Conservation (phyloP, 1,140 invertebrate species). For the Drosophila micromelanica region DNA sequence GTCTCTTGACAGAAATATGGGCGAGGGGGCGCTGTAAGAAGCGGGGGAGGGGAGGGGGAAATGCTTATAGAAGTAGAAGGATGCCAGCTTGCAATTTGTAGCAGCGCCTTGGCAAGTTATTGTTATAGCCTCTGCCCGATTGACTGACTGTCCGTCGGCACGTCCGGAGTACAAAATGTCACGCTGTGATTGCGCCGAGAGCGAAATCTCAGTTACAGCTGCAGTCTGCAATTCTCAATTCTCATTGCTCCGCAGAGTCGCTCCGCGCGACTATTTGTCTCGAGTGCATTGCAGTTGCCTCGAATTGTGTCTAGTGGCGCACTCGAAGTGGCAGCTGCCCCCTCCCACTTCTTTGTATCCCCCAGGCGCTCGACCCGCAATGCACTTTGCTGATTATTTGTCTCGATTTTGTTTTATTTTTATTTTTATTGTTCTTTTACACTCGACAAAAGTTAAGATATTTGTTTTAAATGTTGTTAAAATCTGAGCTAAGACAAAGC, state of each 20-base stretch:
- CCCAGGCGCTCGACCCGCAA: slow-evolving; percentile 39
- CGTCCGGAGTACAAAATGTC: slow-evolving; percentile 54
- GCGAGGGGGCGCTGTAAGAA: background rate
- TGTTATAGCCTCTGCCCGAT: slow-evolving; percentile 49
- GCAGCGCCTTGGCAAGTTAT: slow-evolving; percentile 43
- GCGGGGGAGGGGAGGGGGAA: too few relatives aligned
- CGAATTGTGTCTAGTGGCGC: slow-evolving; percentile 67
- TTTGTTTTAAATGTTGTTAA: background rate
- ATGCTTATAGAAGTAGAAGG: background rate
- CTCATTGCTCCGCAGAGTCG: slow-evolving; percentile 9
- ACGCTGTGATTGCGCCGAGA: slow-evolving; percentile 71
- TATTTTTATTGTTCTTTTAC: slow-evolving; percentile 9
- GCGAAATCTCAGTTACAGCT: slow-evolving; percentile 63
- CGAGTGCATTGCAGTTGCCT: slow-evolving; percentile 65
- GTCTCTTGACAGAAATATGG: background rate
- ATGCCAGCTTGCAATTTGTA: slow-evolving; percentile 56
- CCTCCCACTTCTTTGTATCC: slow-evolving; percentile 11
- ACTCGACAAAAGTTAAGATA: slow-evolving; percentile 2
- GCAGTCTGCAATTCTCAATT: slow-evolving; percentile 29
- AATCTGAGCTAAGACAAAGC: too few relatives aligned
- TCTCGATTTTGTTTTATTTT: slow-evolving; percentile 24
- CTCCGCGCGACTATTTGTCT: slow-evolving; percentile 53
- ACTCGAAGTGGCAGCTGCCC: slow-evolving; percentile 33
- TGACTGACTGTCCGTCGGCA: slow-evolving; percentile 44
- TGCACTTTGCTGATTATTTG: slow-evolving; percentile 78